Conservation (phyloP, 1,140 invertebrate genomes). For the Platorchestia sp. region DNA sequence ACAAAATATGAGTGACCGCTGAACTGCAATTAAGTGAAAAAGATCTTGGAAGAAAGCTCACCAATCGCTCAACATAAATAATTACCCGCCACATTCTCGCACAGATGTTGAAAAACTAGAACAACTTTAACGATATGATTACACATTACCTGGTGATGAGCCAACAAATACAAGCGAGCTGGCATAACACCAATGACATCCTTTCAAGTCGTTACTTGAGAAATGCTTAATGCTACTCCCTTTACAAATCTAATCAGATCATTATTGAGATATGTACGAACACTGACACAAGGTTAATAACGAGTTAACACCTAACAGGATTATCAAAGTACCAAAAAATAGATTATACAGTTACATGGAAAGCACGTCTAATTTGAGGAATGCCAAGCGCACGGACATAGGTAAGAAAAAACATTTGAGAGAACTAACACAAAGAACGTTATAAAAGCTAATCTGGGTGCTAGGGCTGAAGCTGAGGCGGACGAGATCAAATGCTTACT, state of each 20-base stretch:
- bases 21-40: background rate
- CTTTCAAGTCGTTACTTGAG: background rate
- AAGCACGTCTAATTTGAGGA: background rate
- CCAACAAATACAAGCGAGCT: background rate
- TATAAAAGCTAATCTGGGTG: background rate
- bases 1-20: background rate
- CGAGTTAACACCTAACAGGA: background rate
- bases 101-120: background rate
- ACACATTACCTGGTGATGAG: background rate
- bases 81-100: background rate
- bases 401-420: background rate
- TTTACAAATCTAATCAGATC: background rate
- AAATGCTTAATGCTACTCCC: background rate
- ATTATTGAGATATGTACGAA: background rate
- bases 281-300: background rate
- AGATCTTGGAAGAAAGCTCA: background rate
- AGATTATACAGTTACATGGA: constrained; percentile 25
- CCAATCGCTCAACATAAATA: background rate
- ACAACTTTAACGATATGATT: background rate
- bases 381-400: background rate
- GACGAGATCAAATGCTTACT: background rate
- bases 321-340: constrained; percentile 56
- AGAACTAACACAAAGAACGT: background rate
- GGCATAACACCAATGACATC: background rate
- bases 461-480: constrained; percentile 12